phyloP scores from a whole-genome alignment of 2,888 invertebrate genomes.

The Heliconius charithonia region DNA sequence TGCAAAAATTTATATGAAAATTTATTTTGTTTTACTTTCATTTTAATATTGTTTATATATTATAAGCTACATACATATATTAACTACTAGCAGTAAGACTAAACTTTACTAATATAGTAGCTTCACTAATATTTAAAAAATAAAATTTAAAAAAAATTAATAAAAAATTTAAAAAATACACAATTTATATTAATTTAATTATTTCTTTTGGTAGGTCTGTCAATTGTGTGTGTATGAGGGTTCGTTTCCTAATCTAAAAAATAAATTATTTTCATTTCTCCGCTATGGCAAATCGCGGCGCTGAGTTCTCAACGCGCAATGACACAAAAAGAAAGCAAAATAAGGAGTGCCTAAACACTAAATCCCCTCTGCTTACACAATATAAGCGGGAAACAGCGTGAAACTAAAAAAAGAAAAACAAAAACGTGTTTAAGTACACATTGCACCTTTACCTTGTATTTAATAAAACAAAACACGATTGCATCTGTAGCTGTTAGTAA shows the following conservation, averaged over 20 bases:
- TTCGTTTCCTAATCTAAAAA: background rate
- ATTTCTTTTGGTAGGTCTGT: background rate
- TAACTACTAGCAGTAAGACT: too few relatives aligned
- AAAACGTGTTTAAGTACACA: background rate
- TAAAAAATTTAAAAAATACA: too few relatives aligned
- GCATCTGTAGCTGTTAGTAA: conserved; percentile 35
- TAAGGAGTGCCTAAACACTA: background rate
- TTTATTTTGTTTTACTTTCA: background rate
- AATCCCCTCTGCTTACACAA: background rate
- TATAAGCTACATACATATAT: too few relatives aligned
- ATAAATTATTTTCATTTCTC: background rate
- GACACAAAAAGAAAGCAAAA: too few relatives aligned
- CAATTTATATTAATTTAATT: background rate
- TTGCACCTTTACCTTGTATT: background rate
- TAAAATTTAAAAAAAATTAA: too few relatives aligned
- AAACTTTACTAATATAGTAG: too few relatives aligned
- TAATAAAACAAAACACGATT: conserved; percentile 30
- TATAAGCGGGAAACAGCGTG: background rate
- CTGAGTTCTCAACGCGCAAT: background rate
- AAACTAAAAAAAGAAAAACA: background rate
- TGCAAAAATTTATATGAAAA: background rate
- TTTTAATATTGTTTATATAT: too few relatives aligned
- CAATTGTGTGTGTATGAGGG: too few relatives aligned
- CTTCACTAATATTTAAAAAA: too few relatives aligned
- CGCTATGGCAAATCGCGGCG: background rate